These are phyloP conservation scores for Drosophila bipectinata DNA, from an alignment of 1,140 invertebrate species.

Conservation along the genomic window DNA sequence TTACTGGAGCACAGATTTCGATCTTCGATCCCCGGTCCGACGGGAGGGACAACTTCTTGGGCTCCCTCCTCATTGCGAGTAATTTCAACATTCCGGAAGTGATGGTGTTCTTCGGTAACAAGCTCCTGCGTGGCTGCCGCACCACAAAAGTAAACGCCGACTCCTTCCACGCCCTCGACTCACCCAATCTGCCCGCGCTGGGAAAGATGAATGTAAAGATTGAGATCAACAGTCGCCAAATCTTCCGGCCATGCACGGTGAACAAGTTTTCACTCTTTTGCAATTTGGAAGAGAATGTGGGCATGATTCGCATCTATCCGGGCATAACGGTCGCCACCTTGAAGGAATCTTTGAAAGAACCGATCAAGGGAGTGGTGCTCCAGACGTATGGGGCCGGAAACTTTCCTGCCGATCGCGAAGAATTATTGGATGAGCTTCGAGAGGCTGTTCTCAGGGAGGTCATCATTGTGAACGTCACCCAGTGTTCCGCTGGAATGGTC, in stretches of 20 bases:
- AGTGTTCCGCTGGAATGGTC: slow-evolving; percentile 92
- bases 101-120: slow-evolving; percentile 94
- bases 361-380: slow-evolving; percentile 94
- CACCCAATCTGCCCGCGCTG: slow-evolving; percentile 92
- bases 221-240: slow-evolving; percentile 90
- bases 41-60: slow-evolving; percentile 96
- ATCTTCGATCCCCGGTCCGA: slow-evolving; percentile 95
- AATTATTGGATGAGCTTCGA: slow-evolving; percentile 90
- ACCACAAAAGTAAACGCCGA: slow-evolving; percentile 92
- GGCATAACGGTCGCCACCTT: slow-evolving; percentile 93
- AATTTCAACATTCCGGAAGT: slow-evolving; percentile 96
- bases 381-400: slow-evolving; percentile 97
- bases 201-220: slow-evolving; percentile 91
- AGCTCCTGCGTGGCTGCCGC: slow-evolving; percentile 94
- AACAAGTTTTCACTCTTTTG: slow-evolving; percentile 90
- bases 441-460: slow-evolving; percentile 91
- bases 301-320: slow-evolving; percentile 93
- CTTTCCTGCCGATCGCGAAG: slow-evolving; percentile 91
- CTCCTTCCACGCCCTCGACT: slow-evolving; percentile 94
- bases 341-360: slow-evolving; percentile 90
- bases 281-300: slow-evolving; percentile 92
- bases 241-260: slow-evolving; percentile 89
- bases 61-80: slow-evolving; percentile 94
- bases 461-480: slow-evolving; percentile 96
- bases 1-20: slow-evolving; percentile 95